Evolutionary conservation across 2,113 vertebrate genomes (phyloP).

Genomic region (Plecturocebus donacophilus): DNA sequence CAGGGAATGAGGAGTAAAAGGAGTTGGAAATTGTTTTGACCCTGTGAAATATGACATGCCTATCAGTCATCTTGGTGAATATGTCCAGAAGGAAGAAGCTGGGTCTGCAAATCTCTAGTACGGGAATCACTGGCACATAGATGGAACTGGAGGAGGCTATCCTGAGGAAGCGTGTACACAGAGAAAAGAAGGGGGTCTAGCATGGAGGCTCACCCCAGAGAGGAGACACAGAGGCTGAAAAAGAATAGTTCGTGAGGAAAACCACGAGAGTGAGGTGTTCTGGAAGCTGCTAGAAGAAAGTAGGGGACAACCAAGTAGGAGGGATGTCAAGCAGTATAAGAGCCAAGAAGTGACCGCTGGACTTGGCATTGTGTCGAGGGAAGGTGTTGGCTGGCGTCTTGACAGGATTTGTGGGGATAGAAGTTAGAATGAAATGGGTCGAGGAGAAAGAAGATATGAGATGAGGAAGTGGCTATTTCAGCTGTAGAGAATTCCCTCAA

Average conservation of each 20-base stretch:
- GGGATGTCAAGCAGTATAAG: background rate
- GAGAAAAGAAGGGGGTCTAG: background rate
- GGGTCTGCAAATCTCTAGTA: background rate
- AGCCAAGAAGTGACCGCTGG: background rate
- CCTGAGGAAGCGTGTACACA: too few species aligned
- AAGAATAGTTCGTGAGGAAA: background rate
- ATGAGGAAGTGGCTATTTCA: background rate
- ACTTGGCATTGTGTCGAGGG: background rate
- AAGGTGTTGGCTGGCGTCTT: background rate
- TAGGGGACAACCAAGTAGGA: background rate
- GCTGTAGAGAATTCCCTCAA: background rate
- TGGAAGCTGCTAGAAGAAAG: background rate
- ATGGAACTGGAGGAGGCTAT: background rate
- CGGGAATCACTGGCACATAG: background rate
- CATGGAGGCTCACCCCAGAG: background rate
- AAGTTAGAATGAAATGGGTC: background rate
- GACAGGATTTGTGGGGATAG: background rate
- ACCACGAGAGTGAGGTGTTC: background rate
- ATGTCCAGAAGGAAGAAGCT: background rate
- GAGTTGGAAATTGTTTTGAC: background rate
- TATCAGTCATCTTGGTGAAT: background rate
- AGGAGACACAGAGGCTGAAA: background rate
- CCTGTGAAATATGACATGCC: background rate
- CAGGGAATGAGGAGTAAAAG: background rate
- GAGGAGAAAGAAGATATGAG: background rate